Evolutionary conservation across 2,113 vertebrate genomes (phyloP), one percentile per base, ranked within the genome.

Genomic region (Panthera leo): DNA sequence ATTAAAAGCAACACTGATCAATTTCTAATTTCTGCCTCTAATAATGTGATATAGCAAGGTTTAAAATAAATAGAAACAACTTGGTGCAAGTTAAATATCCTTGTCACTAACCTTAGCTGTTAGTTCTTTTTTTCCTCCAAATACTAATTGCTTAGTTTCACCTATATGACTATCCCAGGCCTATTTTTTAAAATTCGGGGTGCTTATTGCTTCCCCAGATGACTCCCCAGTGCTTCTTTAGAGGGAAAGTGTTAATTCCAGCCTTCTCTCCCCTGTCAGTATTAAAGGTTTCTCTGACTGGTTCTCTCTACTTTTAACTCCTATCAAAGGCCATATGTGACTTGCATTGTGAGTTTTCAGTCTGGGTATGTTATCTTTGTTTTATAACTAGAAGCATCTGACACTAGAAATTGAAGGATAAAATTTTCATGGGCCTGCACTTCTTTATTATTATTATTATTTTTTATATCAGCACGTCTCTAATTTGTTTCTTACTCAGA

Each of bases 11-110:
- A 48, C 1, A 8, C 68, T 45, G 29, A 88, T 94, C 82, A 85
- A 45, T 96, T 91, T 95, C 92, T 67, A 91, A 84, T 95, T 95
- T 90, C 85, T 94, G 36, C 42, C 78, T 75, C 80, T 92, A 85
- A 23, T 12, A 53, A 61, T 45, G 53, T 61, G 55, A 51, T n/a
- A 82, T 0, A 68, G 23, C 34, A 42, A 95, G 36, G 36, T 82
- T 65, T 85, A 70, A 92, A 89, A 67, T 88, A 63, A 85, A 85
- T 11, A 82, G 95, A 88, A 96, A n/a, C 53, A 76, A 78, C 15
- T 53, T 34, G 19, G 13, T n/a, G 1, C 51, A 63, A 27, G 34
- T 82, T 92, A 82, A 76, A 73, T 27, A 67, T 63, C 61, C 55
- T 61, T 70, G 42, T 61, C 63, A 19, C 78, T 75, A 70, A 76